Base-by-base conservation (phyloP, 2,888 invertebrate species). In the Dryococelus australis region DNA sequence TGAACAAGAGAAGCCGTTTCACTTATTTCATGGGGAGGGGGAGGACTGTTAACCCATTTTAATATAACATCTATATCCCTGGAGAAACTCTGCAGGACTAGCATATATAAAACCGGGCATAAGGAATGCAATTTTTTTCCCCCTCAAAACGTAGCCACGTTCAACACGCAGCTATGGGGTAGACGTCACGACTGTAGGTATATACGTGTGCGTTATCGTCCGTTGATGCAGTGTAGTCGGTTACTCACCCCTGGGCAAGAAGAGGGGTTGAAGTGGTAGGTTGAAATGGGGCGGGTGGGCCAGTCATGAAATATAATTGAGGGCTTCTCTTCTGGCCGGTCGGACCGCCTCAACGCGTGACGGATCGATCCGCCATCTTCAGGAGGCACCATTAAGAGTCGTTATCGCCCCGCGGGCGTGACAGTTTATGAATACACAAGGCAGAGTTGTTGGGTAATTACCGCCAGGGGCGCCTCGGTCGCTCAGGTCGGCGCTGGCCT, bases 351-450 rank as follows among this genome's bases (percentile, higher is more conserved):
- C 20, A 5, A 5, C 65, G 10, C 65, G 65, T 65, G 65, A 65
- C 65, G 65, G 20, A 65, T 65, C 65, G 65, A 65, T 65, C 65
- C 65, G 24, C 16, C 65, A 24, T 65, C 65, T 65, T 65, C 65
- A 24, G 65, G 65, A 65, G 65, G 65, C 65, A 24, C 65, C 65
- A 24, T 65, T 65, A 65, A 24, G 65, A 65, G 65, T 65, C 65
- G 65, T 65, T 65, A 65, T 65, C 65, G 65, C 65, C 65, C 20
- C 65, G 65, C 65, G 65, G 20, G 65, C 65, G 65, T 65, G 65
- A 65, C 65, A 65, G 65, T 65, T 65, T 65, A 65, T 65, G 65
- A 65, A 65, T 65, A 65, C 65, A 65, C 65, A 65, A 65, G 65
- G 20, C 65, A 24, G 65, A 24, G 65, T 65, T 65, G 65, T 65